A percentile compares a stretch with the other conserved stretches of the same genome.
These are phyloP conservation scores for Mylabris phalerata DNA, from an alignment of 1,140 invertebrate species.

Conservation along the genomic window DNA sequence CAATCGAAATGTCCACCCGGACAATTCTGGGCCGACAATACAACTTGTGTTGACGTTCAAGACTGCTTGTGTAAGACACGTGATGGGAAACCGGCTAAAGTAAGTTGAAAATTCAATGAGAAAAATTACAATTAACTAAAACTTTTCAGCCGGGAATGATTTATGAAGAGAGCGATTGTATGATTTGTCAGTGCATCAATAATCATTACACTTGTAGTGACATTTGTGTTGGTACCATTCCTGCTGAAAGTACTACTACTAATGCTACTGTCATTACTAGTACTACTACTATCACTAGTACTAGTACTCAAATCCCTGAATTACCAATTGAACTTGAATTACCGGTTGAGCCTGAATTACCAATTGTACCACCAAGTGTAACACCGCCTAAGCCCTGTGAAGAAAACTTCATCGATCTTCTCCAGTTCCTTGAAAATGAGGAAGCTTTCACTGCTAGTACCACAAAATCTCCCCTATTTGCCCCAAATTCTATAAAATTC, in stretches of 20 bases:
- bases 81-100: conserved; percentile 55
- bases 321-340: too few species aligned
- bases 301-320: background rate
- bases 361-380: conserved; percentile 1
- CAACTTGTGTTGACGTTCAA: conserved; percentile 58
- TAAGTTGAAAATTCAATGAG: conserved; percentile 31
- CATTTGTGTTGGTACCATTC: too few species aligned
- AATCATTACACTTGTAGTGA: conserved; percentile 59
- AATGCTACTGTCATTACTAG: too few species aligned
- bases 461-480: conserved; percentile 41
- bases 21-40: conserved; percentile 58
- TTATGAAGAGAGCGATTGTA: conserved; percentile 52
- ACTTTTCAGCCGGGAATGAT: conserved; percentile 49
- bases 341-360: background rate
- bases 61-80: conserved; percentile 64
- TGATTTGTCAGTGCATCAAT: conserved; percentile 67
- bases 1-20: conserved; percentile 29
- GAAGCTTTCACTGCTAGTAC: conserved; percentile 56
- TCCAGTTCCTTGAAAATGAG: conserved; percentile 49
- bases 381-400: conserved; percentile 40
- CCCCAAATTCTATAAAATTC: conserved; percentile 47
- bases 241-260: too few species aligned
- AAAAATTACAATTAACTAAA: conserved; percentile 19
- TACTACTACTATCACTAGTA: too few species aligned
- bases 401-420: conserved; percentile 44